Percentiles rank a stretch among this genome's conserved stretches.
Evolutionary conservation across 2,113 vertebrate genomes (phyloP).

Genomic region (Tachuris rubrigastra): DNA sequence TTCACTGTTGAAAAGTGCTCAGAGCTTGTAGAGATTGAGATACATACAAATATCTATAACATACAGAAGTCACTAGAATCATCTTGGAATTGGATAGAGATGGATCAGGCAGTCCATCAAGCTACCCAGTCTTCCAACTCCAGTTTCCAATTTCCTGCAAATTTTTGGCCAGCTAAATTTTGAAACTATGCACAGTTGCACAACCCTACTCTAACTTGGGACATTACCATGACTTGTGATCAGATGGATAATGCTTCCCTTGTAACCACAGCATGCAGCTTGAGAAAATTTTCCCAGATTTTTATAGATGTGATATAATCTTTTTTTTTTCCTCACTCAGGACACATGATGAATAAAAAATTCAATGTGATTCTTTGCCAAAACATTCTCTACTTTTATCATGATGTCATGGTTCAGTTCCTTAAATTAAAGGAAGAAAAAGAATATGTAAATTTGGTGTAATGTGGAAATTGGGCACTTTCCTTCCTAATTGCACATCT

Average conservation of each 20-base stretch:
- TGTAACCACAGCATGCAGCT: not conserved
- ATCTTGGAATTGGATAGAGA: not conserved
- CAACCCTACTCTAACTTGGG: not conserved
- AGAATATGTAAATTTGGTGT: not conserved
- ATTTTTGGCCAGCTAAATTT: not conserved
- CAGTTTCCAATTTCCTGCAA: not conserved
- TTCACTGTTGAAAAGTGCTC: not conserved
- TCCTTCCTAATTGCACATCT: not conserved
- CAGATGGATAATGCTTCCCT: not conserved
- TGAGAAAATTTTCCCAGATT: not conserved
- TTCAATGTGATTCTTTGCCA: not conserved
- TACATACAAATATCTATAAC: not conserved
- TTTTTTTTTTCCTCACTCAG: not conserved
- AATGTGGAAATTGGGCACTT: not conserved
- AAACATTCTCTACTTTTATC: slow-evolving; percentile 1
- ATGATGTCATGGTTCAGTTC: not conserved
- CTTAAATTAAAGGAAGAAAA: not conserved
- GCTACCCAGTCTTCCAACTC: not conserved
- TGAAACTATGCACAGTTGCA: not conserved
- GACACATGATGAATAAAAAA: not conserved
- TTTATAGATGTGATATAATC: not conserved
- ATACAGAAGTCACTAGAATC: not conserved
- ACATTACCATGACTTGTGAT: not conserved
- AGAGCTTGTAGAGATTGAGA: not conserved
- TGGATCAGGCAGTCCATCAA: not conserved